Base-by-base conservation (phyloP, 1,140 invertebrate genomes). In the Diachasma alloeum region DNA sequence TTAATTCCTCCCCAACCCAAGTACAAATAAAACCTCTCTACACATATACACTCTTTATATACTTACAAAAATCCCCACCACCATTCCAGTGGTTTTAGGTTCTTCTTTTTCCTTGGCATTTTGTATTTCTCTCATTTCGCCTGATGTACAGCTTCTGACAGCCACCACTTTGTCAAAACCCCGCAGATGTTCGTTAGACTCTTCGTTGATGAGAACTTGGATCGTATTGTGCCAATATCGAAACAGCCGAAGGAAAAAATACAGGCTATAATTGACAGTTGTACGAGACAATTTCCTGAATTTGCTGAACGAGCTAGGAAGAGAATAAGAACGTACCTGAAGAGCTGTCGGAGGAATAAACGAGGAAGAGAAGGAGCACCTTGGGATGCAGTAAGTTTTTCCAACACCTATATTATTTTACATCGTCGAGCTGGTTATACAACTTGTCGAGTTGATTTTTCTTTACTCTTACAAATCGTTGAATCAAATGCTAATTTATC, bases 171-270 rank as follows among this genome's bases (percentile, higher is more conserved):
- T 63, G 19, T 63, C 19, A 63, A 63, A 63, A 63, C 91, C 53
- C 77, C 83, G 80, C 92, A 99, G 97, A 98, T 99, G 97, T 98
- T 99, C 90, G 97, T 98, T 42, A 93, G 97, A 37, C 91, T 98
- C 71, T 99, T 99, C 89, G 97, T 98, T 53, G 97, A 99, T 87
- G 97, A 99, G 91, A 98, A 98, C 88, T 90, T 98, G 80, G 97
- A 99, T 85, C 93, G 97, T 83, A 97, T 97, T 90, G 96, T 98
- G 77, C 97, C 97, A 69, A 99, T 98, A 84, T 98, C 97, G 36
- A 98, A 98, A 87, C 97, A 99, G 89, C 97, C 97, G 4, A 98
- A 98, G 87, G 97, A 98, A 87, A 99, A 98, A 91, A 97, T 99
- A 79, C 97, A 98, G 87, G 97, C 97, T 10, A 99, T 99, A 84